Evolutionary conservation across 2,888 invertebrate genomes (phyloP).

Genomic region (Autographa pulchrina): DNA sequence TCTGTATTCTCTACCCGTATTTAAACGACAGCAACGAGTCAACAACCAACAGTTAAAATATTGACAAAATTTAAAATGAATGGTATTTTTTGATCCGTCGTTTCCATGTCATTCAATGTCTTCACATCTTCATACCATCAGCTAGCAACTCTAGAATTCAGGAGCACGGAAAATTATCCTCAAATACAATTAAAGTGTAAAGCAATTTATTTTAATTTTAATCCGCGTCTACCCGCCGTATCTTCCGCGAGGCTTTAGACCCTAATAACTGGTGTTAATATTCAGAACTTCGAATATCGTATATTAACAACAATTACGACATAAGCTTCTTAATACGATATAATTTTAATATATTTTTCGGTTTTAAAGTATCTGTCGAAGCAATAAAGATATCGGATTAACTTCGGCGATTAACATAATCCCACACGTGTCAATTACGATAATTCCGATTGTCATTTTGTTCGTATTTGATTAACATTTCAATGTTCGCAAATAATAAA

Average conservation of each 20-base stretch:
- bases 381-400: slow-evolving; percentile 53
- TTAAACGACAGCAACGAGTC: not conserved
- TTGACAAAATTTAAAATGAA: not conserved
- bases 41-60: not conserved
- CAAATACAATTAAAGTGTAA: slow-evolving; percentile 88
- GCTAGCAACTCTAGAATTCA: slow-evolving; percentile 84
- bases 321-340: slow-evolving; percentile 70
- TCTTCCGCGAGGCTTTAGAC: slow-evolving; percentile 69
- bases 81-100: not conserved
- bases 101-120: slow-evolving; percentile 66
- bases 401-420: slow-evolving; percentile 32
- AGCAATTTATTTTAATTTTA: slow-evolving; percentile 88
- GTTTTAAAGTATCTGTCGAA: slow-evolving; percentile 16
- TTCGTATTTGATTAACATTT: slow-evolving; percentile 68
- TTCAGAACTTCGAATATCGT: slow-evolving; percentile 72
- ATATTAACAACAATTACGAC: slow-evolving; percentile 68
- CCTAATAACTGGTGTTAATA: slow-evolving; percentile 77
- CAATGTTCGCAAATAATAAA: slow-evolving; percentile 70
- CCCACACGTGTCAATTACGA: slow-evolving; percentile 35
- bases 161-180: slow-evolving; percentile 88
- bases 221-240: slow-evolving; percentile 74
- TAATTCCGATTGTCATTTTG: slow-evolving; percentile 39
- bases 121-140: slow-evolving; percentile 76
- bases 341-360: slow-evolving; percentile 48
- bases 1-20: not conserved